Base-by-base conservation (phyloP, 1,140 invertebrate species). In the Acromyrmex echinatior region DNA sequence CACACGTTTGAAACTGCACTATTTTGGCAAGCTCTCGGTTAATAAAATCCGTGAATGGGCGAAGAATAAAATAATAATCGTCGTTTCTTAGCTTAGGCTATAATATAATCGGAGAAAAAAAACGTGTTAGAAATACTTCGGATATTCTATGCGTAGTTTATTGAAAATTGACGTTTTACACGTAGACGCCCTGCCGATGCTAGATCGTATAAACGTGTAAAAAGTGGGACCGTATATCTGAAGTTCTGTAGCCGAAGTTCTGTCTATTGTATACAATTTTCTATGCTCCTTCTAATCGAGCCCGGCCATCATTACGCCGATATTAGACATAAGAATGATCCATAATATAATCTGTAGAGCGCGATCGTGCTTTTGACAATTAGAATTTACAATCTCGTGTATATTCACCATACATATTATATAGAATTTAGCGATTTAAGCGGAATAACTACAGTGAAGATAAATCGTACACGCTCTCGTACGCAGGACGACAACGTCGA, bases 201-300 rank as follows among this genome's bases (percentile, higher is more conserved):
- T 65, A 45, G n/a, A 56, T 21, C 16, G 31, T 28, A 25, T 28
- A 35, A 78, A 28, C 16, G 74, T 71, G 77, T 39, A 56, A 84
- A 76, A 76, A 76, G 49, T 49, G 68, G 53, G 56, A 76, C 39
- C 51, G 70, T 65, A 62, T 39, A 76, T 49, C 53, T 39, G 16
- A 60, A 45, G 7, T 84, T 62, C 12, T 21, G 56, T 76, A 39
- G 58, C 70, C 0, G 21, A 21, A 21, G 53, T 84, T 62, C 31
- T 60, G 10, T 74, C 39, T 79, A 65, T 62, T 63, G 28, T 62
- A 51, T 60, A n/a, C 3, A 74, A 0, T 85, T 85, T 78, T 79
- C 73, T 79, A 85, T 56, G 31, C 73, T 78, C 56, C 49, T n/a
- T n/a, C 28, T 78, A 82, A 56, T 45, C 49, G 63, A 45, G 16